Conservation (phyloP, 2,888 invertebrate genomes). For the Druceiella hillmani region DNA sequence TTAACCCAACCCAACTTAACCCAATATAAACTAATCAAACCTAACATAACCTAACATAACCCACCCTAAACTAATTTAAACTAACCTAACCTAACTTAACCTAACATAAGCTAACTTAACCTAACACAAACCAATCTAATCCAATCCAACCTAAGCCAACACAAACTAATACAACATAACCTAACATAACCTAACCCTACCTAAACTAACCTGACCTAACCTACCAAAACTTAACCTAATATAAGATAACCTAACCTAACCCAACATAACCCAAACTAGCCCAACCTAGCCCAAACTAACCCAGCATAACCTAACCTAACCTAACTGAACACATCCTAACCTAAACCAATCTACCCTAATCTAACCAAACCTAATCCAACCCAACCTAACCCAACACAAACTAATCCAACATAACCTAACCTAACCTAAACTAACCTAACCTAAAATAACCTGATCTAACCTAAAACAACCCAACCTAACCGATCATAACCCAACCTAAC, state of each 20-base stretch:
- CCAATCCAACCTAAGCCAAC: slow-evolving; percentile 23
- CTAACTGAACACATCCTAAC: slow-evolving; percentile 14
- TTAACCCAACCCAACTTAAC: slow-evolving; percentile 10
- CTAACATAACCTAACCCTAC: slow-evolving; percentile 14
- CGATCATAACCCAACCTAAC: slow-evolving; percentile 20
- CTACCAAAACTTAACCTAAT: slow-evolving; percentile 17
- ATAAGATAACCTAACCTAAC: slow-evolving; percentile 18
- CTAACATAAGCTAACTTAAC: slow-evolving; percentile 10
- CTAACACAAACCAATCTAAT: slow-evolving; percentile 22
- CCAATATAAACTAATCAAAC: slow-evolving; percentile 7
- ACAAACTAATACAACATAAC: slow-evolving; percentile 14
- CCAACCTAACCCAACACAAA: slow-evolving; percentile 2
- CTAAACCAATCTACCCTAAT: slow-evolving; percentile 20
- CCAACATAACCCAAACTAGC: slow-evolving; percentile 16
- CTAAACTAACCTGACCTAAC: slow-evolving; percentile 16
- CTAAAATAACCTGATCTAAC: background rate
- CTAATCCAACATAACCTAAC: background rate
- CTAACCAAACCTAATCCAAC: too few relatives aligned
- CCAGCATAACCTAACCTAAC: slow-evolving; percentile 22
- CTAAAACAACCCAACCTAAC: slow-evolving; percentile 8
- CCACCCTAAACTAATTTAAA: slow-evolving; percentile 13
- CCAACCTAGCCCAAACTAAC: slow-evolving; percentile 19
- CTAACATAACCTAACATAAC: slow-evolving; percentile 12
- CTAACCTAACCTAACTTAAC: slow-evolving; percentile 22
- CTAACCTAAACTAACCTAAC: background rate